Evolutionary conservation across 2,113 vertebrate genomes (phyloP).

Genomic region (Pycnonotus jocosus): DNA sequence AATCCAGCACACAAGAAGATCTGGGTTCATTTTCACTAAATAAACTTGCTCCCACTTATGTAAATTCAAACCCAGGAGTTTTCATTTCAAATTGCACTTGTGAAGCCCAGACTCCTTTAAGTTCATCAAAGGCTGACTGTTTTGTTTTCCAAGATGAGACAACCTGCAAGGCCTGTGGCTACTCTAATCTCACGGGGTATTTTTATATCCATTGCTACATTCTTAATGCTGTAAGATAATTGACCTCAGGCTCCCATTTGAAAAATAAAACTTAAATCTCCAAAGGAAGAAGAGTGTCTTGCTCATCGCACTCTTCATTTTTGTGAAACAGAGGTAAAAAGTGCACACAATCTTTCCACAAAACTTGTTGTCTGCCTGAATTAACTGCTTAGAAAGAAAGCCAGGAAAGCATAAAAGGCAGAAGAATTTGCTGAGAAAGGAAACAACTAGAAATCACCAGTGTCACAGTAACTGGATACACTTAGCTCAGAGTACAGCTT

Average conservation of each 20-base stretch:
- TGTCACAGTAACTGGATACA: conserved; percentile 4
- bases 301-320: not conserved
- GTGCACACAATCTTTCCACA: not conserved
- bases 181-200: not conserved
- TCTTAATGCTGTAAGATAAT: not conserved
- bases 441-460: conserved; percentile 22
- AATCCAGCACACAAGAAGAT: not conserved
- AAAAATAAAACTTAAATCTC: not conserved
- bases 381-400: not conserved
- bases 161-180: not conserved
- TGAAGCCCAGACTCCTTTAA: not conserved
- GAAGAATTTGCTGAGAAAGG: not conserved
- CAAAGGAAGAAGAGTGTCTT: not conserved
- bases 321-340: not conserved
- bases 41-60: not conserved
- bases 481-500: not conserved
- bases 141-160: not conserved
- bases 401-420: not conserved
- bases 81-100: conserved; percentile 33
- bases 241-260: not conserved
- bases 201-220: not conserved
- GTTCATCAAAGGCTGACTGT: not conserved
- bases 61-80: not conserved
- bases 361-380: conserved; percentile 38
- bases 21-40: not conserved